phyloP scores from a whole-genome alignment of 1,140 invertebrate species.

The Rhagoletis pomonella region DNA sequence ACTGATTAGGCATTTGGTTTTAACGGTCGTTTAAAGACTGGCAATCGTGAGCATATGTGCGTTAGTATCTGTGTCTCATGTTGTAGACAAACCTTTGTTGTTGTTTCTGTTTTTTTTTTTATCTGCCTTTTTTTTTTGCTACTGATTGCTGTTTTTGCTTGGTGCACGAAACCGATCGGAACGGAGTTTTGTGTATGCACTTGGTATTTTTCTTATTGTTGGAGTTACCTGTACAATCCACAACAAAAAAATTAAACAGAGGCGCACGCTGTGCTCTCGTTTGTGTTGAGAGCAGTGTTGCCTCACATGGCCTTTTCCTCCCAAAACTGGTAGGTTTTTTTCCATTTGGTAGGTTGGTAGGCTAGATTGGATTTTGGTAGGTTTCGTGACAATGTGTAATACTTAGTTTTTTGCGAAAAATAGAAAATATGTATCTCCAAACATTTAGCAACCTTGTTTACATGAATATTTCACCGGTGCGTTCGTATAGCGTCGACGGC shows the following conservation, averaged over 20 bases:
- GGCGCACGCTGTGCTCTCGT: no score
- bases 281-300: no score
- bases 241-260: not conserved
- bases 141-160: not conserved
- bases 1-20: constrained; percentile 28
- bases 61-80: not conserved
- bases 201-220: not conserved
- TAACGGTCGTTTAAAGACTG: not conserved
- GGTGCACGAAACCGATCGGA: not conserved
- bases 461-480: no score
- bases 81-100: not conserved
- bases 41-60: not conserved
- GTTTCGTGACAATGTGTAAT: no score
- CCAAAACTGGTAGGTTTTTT: no score
- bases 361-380: no score
- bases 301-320: no score
- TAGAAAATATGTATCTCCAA: no score
- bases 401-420: no score
- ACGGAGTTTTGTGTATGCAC: not conserved
- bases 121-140: not conserved
- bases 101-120: not conserved
- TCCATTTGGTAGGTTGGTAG: no score
- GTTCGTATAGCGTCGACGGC: no score
- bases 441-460: no score
- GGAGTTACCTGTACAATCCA: not conserved